Base-by-base conservation (phyloP, 2,888 invertebrate species). In the Erebia aethiops region DNA sequence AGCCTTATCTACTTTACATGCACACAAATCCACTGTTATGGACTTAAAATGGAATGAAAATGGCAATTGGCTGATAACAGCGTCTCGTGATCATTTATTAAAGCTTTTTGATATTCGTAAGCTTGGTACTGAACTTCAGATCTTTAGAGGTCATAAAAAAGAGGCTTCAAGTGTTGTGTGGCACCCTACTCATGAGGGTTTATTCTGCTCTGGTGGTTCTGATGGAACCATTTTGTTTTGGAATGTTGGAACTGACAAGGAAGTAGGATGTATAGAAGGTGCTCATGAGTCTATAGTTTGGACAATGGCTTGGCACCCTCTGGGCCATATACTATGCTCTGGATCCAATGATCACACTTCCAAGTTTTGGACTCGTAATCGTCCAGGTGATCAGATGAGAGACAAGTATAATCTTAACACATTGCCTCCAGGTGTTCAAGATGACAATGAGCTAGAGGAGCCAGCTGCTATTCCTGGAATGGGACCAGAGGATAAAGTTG, bases 281-380 rank as follows among this genome's bases (percentile, higher is more conserved):
- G 99, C 99, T 2, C 99, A 99, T 90, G 99, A 99, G 88, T 98
- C 98, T 82, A 99, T 99, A 84, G 99, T 99, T 4, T 99, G 99
- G 99, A 98, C 98, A 14, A 94, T 99, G 84, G 98, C 99, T 46
- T 99, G 99, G 99, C 99, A 99, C 94, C 99, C 99, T 0, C 93
- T 99, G 18, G 99, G 99, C 0, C 99, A 99, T 84, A 99, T 99
- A 80, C 94, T 99, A 49, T 99, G 99, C 83, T 99, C 99, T 3
- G 99, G 99, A 0, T 99, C 99, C n/a, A 99, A 99, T 91, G 99
- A 99, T 91, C 99, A 99, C 83, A 98, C 99, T 41, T 97, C 96
- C 35, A 99, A 99, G 92, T 99, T 99, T 92, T 99, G 99, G 99
- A 99, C 99, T 1, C 94, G 99, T 75, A 99, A 99, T 91, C 95